These are phyloP conservation scores for Eupithecia vulgata DNA, from an alignment of 2,888 invertebrate genomes.

Conservation along the genomic window DNA sequence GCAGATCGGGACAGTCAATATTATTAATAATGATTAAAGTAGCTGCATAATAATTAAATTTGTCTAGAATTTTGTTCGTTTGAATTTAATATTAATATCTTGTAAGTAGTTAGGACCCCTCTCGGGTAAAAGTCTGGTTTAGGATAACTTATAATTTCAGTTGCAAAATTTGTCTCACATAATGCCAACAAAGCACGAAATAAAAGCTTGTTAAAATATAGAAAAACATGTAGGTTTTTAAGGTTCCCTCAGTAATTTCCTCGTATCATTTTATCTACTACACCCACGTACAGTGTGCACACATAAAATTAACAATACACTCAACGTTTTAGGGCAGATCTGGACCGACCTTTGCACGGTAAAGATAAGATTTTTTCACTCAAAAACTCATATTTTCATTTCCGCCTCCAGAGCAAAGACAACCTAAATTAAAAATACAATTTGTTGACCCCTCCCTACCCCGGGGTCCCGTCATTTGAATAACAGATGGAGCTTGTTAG, in stretches of 20 bases:
- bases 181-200: too few species aligned
- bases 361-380: not conserved
- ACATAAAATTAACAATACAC: not conserved
- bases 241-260: not conserved
- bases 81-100: too few species aligned
- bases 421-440: slow-evolving; percentile 6
- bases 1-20: too few species aligned
- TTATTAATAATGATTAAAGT: too few species aligned
- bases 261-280: not conserved
- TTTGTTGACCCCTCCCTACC: slow-evolving; percentile 6
- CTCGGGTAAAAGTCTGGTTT: too few species aligned
- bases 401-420: slow-evolving; percentile 1
- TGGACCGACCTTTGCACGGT: not conserved
- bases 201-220: not conserved
- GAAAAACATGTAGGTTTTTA: not conserved
- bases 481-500: slow-evolving; percentile 14
- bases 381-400: slow-evolving; percentile 10
- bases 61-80: too few species aligned
- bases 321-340: not conserved
- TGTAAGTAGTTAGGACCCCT: too few species aligned
- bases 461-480: slow-evolving; percentile 16
- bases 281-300: not conserved
- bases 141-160: too few species aligned
- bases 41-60: too few species aligned
- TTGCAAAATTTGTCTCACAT: too few species aligned